These are phyloP conservation scores for Sinelater perroti DNA, from an alignment of 2,888 invertebrate species.

Conservation along the genomic window DNA sequence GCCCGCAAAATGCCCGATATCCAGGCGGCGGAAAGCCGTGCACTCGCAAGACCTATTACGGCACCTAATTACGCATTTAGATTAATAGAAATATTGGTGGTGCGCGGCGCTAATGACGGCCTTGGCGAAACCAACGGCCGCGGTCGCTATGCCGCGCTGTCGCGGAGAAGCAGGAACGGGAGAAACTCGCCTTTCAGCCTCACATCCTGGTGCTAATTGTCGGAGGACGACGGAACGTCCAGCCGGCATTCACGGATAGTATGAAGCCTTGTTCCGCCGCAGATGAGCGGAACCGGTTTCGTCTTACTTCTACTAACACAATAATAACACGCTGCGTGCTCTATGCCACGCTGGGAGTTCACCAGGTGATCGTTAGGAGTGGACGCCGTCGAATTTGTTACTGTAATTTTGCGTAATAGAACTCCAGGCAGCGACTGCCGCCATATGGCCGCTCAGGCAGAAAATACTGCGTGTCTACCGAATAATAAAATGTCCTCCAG, in stretches of 20 bases:
- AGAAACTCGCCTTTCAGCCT: constrained; percentile 7
- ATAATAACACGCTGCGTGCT: constrained; percentile 13
- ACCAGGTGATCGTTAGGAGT: background rate
- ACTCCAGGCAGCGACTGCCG: background rate
- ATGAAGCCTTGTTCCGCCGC: constrained; percentile 1
- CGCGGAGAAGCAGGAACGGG: background rate
- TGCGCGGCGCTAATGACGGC: background rate
- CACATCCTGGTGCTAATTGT: constrained; percentile 13
- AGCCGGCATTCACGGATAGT: background rate
- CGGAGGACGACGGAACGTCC: constrained; percentile 7
- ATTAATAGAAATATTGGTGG: constrained; percentile 9
- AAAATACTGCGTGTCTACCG: too few relatives aligned
- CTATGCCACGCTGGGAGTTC: background rate
- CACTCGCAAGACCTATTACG: constrained; percentile 12
- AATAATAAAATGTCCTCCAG: too few relatives aligned
- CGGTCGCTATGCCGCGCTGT: background rate
- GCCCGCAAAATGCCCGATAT: too few relatives aligned
- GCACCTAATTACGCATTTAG: constrained; percentile 10
- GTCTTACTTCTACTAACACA: constrained; percentile 27
- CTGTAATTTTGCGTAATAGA: background rate
- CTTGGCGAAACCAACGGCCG: constrained; percentile 11
- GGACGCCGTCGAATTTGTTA: too few relatives aligned
- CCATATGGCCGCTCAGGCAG: too few relatives aligned
- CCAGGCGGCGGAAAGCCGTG: too few relatives aligned
- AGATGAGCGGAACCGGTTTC: constrained; percentile 17